phyloP scores from a whole-genome alignment of 2,888 invertebrate genomes.

The Sipunculus nudus region DNA sequence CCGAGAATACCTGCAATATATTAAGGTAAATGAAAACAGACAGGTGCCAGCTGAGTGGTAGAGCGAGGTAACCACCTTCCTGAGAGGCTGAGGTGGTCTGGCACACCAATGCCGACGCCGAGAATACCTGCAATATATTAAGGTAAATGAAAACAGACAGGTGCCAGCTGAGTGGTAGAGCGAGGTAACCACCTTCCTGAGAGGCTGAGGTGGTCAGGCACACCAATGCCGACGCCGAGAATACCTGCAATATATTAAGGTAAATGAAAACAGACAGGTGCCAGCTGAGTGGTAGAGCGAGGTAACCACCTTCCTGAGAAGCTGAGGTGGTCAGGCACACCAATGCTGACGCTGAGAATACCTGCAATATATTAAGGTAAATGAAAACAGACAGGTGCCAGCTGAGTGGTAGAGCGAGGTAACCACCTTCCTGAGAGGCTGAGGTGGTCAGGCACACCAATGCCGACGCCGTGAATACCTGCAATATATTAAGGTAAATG shows the following conservation, averaged over 20 bases:
- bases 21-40: background rate
- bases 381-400: conserved; percentile 43
- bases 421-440: conserved; percentile 43
- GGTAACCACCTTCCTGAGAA: conserved; percentile 42
- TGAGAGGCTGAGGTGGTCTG: conserved; percentile 43
- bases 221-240: conserved; percentile 43
- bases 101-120: conserved; percentile 43
- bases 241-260: conserved; percentile 35
- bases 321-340: conserved; percentile 47
- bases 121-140: conserved; percentile 40
- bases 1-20: conserved; percentile 42
- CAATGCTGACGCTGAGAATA: conserved; percentile 42
- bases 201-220: conserved; percentile 45
- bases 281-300: conserved; percentile 49
- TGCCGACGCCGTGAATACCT: conserved; percentile 45
- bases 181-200: conserved; percentile 44
- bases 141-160: conserved; percentile 50
- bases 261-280: conserved; percentile 31
- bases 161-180: conserved; percentile 51
- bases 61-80: conserved; percentile 44
- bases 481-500: conserved; percentile 10
- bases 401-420: conserved; percentile 46
- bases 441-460: conserved; percentile 45
- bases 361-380: conserved; percentile 30
- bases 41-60: conserved; percentile 52